Base-by-base conservation (phyloP, 2,113 vertebrate genomes). In the Perccottus glenii region DNA sequence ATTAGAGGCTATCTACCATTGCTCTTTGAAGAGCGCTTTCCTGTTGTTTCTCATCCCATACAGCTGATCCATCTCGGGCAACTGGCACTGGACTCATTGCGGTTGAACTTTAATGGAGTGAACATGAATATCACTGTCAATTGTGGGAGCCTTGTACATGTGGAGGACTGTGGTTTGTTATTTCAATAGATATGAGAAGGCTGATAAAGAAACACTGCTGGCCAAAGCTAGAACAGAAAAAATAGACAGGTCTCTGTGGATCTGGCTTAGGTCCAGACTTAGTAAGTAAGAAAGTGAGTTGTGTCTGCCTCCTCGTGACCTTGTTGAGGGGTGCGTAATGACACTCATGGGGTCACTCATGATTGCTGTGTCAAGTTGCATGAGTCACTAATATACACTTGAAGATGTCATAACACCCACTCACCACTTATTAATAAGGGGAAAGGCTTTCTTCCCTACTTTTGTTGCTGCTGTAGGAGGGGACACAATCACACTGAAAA, bases 1-100 rank as follows among this genome's bases (percentile, higher is more conserved):
- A 84, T 83, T 79, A 83, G 85, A 80, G 75, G 53, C 80, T 86
- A 85, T 81, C 88, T 77, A 60, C 63, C 71, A 35, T 60, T 5
- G 43, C 66, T 76, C 77, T 85, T 89, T 84, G 93, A 93, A 88
- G 80, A 87, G 83, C 87, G 76, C 80, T 85, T 87, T 68, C 80
- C 93, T 90, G 70, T 53, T 83, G 90, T 85, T 86, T 62, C 77
- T 85, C 81, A 81, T 75, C 71, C 49, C 33, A 2, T 67, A 53
- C 83, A 89, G 78, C 53, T 82, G 85, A 91, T 91, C 85, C 82
- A 78, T 88, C 88, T 86, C 68, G 60, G 67, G 16, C n/a, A 73
- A 65, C 71, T 86, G 85, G 80, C 75, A 76, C 40, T 15, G 60
- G 45, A 48, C 62, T 70, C 61, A 2, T 50, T 78, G 84, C 4